Conservation (phyloP, 2,113 vertebrate species). For the Charadrius vociferus region DNA sequence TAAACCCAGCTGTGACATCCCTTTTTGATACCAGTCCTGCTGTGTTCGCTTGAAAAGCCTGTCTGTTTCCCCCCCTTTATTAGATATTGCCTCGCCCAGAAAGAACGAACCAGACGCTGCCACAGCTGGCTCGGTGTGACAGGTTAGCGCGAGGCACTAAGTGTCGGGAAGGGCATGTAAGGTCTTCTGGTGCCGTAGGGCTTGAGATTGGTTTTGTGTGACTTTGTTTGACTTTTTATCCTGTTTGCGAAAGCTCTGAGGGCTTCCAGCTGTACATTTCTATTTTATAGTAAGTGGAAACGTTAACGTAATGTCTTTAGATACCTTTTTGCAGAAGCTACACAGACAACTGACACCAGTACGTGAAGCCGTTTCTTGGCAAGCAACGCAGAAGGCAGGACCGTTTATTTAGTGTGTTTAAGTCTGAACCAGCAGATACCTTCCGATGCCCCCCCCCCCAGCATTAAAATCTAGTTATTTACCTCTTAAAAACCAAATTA, state of each 20-base stretch:
- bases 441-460: not conserved
- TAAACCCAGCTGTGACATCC: not conserved
- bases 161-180: not conserved
- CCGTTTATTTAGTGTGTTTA: not conserved
- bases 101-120: not conserved
- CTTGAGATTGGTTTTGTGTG: not conserved
- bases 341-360: not conserved
- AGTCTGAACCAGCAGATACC: not conserved
- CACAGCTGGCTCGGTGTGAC: not conserved
- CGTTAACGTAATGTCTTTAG: not conserved
- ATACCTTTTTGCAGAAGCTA: not conserved
- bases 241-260: not conserved
- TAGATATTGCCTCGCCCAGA: not conserved
- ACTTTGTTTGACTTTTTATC: not conserved
- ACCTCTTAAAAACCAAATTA: not conserved
- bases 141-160: not conserved
- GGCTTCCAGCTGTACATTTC: not conserved
- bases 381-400: not conserved
- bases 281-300: not conserved
- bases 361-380: not conserved
- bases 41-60: not conserved
- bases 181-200: not conserved
- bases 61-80: not conserved
- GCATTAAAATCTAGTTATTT: not conserved
- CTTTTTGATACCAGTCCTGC: not conserved